Percentiles rank a stretch among this genome's conserved stretches.
Conservation (phyloP, 2,797 vertebrate genomes). For the Hippopotamyrus pictus region DNA sequence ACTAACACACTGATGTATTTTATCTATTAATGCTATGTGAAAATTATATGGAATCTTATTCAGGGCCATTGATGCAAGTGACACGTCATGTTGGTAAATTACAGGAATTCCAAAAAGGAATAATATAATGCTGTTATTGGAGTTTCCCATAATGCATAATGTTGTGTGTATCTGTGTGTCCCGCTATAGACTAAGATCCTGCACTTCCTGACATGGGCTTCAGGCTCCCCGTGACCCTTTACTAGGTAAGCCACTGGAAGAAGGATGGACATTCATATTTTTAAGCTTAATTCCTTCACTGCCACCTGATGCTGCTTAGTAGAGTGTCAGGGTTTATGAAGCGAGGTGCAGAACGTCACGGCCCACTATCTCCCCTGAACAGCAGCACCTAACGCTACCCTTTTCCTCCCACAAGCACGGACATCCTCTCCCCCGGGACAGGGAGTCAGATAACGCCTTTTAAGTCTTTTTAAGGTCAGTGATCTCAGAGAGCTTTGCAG, state of each 20-base stretch:
- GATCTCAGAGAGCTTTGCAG: background rate
- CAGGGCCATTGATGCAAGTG: background rate
- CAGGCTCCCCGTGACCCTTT: background rate
- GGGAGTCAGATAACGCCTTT: background rate
- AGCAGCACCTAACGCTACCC: background rate
- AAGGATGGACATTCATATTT: background rate
- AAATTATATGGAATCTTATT: background rate
- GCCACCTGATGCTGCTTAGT: background rate
- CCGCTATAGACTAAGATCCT: background rate
- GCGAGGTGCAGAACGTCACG: background rate
- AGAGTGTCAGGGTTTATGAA: background rate
- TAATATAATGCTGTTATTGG: background rate
- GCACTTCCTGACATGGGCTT: background rate
- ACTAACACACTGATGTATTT: background rate
- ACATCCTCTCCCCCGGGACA: background rate
- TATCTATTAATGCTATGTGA: background rate
- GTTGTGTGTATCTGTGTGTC: background rate
- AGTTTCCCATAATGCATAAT: background rate
- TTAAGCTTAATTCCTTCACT: background rate
- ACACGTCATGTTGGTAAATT: background rate
- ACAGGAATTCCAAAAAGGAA: background rate
- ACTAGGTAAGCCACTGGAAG: background rate
- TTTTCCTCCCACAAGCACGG: background rate
- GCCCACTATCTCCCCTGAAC: background rate
- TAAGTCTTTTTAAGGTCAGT: slow-evolving; percentile 4